A percentile compares a stretch with the other conserved stretches of the same genome.
Evolutionary conservation across 35 echinoderm and acorn worm genomes (phyloP).

Genomic region (Stichopus chloronotus): DNA sequence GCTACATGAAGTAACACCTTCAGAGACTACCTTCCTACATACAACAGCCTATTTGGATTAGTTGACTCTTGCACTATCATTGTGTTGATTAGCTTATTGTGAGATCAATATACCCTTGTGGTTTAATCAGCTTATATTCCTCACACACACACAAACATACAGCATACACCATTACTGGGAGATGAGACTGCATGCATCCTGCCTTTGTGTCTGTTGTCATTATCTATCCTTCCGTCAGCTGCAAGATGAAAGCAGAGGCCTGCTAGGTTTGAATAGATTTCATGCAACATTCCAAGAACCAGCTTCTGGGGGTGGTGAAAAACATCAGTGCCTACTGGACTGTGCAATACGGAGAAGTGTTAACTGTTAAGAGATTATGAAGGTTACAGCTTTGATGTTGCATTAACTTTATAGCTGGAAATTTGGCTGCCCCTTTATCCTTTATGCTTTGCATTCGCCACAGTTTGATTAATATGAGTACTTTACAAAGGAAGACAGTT

Average conservation of each 20-base stretch:
- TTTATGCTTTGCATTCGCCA: no score
- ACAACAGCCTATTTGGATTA: no score
- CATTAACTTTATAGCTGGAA: no score
- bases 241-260: not conserved
- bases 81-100: conserved; percentile 5
- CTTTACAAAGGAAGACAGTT: no score
- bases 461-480: no score
- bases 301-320: not conserved
- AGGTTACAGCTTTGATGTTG: no score
- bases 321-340: no score
- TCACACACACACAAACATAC: not conserved
- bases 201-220: not conserved
- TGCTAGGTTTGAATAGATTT: not conserved
- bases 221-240: not conserved
- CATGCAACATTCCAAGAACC: not conserved
- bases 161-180: not conserved
- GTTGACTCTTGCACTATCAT: not conserved
- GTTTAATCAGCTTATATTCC: not conserved
- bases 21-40: no score
- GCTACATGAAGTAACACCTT: no score
- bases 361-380: no score
- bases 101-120: not conserved
- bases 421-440: no score
- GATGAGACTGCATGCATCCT: not conserved
- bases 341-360: no score